phyloP scores from a whole-genome alignment of 2,888 invertebrate species.

The Smittia sp. region DNA sequence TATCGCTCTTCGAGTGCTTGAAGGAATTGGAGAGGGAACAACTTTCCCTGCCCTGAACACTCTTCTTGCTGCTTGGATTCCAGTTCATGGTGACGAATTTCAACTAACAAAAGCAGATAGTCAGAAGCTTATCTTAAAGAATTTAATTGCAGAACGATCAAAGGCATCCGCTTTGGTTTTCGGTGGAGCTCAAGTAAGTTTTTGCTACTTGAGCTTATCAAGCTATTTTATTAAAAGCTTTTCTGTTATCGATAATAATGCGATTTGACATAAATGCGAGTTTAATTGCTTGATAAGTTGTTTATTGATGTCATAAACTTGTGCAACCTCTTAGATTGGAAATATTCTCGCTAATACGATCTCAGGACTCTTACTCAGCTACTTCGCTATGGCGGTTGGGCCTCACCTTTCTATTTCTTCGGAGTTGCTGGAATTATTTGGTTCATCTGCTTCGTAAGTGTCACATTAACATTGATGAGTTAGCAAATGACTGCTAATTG shows the following conservation, averaged over 20 bases:
- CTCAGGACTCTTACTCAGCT: conserved; percentile 64
- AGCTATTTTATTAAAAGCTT: too few relatives aligned
- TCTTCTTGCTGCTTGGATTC: conserved; percentile 71
- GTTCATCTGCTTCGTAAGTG: conserved; percentile 61
- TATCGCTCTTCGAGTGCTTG: conserved; percentile 64
- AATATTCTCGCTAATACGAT: conserved; percentile 59
- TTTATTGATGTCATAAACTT: conserved; percentile 14
- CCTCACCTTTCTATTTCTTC: conserved; percentile 71
- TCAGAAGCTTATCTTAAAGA: conserved; percentile 43
- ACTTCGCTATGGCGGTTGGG: conserved; percentile 60
- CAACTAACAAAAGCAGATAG: too few relatives aligned
- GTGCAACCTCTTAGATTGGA: conserved; percentile 42
- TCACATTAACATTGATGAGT: neutral
- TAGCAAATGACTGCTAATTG: conserved; percentile 2
- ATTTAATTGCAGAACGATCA: conserved; percentile 57
- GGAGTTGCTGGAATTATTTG: conserved; percentile 65
- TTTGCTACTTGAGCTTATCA: conserved; percentile 43
- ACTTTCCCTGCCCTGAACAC: conserved; percentile 74
- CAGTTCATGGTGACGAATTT: conserved; percentile 53
- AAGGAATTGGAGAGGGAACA: conserved; percentile 75
- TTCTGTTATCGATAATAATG: too few relatives aligned
- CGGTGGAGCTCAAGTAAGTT: conserved; percentile 61
- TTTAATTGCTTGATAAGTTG: conserved; percentile 37
- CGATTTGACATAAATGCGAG: neutral
- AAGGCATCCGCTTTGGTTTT: conserved; percentile 70